Evolutionary conservation across 53 echinoderm and acorn worm genomes (phyloP), one percentile per base, ranked within the genome.

Genomic region (Pentamera pediparva): DNA sequence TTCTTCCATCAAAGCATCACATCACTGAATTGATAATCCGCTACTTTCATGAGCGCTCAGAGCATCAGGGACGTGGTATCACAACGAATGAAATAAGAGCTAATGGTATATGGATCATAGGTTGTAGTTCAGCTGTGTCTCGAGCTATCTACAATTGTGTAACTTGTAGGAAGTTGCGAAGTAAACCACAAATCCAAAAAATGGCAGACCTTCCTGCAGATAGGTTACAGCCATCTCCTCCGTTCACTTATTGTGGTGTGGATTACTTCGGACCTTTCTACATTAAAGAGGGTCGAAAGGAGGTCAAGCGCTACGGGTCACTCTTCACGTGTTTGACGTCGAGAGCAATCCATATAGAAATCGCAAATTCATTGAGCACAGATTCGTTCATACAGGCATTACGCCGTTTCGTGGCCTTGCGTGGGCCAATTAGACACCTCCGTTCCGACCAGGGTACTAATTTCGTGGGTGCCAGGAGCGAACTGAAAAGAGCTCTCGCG

Each of bases 371-470:
- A n/a, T n/a, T 52, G 5, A 52, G 4, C 18, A 52, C 53, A 5
- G 53, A 52, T 17, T 52, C 53, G 19, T 52, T 52, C 18, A 5
- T 52, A 17, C n/a, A 52, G n/a, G 53, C 53, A 52, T 52, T 52
- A 15, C 53, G 53, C 19, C 53, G 53, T 17, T 52, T 52, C 17
- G 24, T 61, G 20, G 61, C 74, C 2, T 4, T 89, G 4, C 49
- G 85, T 49, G 89, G 84, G 29, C 84, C 84, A 32, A 43, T 89
- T 26, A 77, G 81, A 21, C 71, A 76, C 34, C 70, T 89, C 24
- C 33, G 84, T 20, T 89, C 85, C 1, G 89, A 85, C 52, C 35
- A 59, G 34, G 85, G 89, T n/a, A 85, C 77, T 4, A 80, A 84
- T 47, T 84, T 89, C 56, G 65, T 89, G 19, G 84, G 84, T 22